Base-by-base conservation (phyloP, 2,797 vertebrate genomes). In the Falco biarmicus region DNA sequence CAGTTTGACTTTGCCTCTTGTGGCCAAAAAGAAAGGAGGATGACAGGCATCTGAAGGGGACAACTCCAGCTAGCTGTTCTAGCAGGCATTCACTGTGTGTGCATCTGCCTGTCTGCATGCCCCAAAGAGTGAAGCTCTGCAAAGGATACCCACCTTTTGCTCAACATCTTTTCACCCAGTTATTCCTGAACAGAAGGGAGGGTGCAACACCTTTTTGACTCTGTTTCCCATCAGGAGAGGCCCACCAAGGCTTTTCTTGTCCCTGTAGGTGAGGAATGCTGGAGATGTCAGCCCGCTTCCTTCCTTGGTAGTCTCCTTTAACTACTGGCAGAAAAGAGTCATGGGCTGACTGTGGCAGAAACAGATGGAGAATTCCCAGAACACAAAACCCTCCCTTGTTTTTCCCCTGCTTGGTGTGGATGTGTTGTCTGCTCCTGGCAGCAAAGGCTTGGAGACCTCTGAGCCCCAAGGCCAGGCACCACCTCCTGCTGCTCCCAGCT, bases 401-500 rank as follows among this genome's bases (percentile, higher is more conserved):
- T 76, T 73, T 4, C 12, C n/a, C 77, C 32, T 39, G 1, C 64
- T 83, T 63, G 17, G 7, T 47, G 28, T 1, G 4, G 14, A 29
- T 43, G 4, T 28, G 41, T 41, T 66, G 37, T 76, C 39, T 71
- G 0, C 5, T 65, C 18, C 73, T 84, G 80, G 56, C 70, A 76
- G 68, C 16, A 32, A 41, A 70, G 51, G 16, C 53, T 41, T 70
- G 47, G 59, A 89, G 63, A 29, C 14, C n/a, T 56, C 34, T 64
- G 22, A n/a, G 45, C 28, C 43, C 47, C 47, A 24, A 19, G 60
- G 32, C 34, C 75, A 43, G 57, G 65, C 32, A 74, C 9, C 13
- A 15, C 6, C 31, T 87, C 32, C 70, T 60, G 63, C 61, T 82
- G 12, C 37, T 83, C 29, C 34, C 0, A 0, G 12, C 32, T 0